Percentiles rank a stretch among this genome's conserved stretches.
phyloP scores from a whole-genome alignment of 2,113 vertebrate species.

The Erythrolamprus reginae region DNA sequence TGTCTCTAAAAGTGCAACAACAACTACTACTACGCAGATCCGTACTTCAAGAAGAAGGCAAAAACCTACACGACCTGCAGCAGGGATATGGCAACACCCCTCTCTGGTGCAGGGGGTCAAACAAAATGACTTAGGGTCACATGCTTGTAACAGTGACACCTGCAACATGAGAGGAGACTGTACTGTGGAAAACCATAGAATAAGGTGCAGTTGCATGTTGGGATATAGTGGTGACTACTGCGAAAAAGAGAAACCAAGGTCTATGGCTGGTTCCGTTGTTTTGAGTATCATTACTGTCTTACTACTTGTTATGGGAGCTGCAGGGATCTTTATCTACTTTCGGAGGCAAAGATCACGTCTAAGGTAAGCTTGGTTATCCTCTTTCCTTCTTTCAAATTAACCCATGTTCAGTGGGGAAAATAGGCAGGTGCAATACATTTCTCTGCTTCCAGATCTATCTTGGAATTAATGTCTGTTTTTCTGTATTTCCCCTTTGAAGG shows the following conservation, averaged over 20 bases:
- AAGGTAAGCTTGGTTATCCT: slow-evolving; percentile 41
- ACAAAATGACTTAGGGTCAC: slow-evolving; percentile 44
- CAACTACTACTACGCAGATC: accelerated
- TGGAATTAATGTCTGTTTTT: not conserved
- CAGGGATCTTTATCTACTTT: slow-evolving; percentile 60
- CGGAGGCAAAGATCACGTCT: slow-evolving; percentile 50
- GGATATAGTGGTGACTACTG: slow-evolving; percentile 78
- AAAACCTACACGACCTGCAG: not conserved
- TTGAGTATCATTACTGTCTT: slow-evolving; percentile 65
- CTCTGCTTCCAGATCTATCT: not conserved
- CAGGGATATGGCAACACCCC: not conserved
- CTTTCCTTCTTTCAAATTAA: not conserved
- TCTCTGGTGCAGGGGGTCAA: slow-evolving; percentile 12
- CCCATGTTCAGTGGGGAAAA: not conserved
- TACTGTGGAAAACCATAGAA: slow-evolving; percentile 47
- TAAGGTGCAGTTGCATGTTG: slow-evolving; percentile 68
- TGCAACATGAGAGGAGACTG: slow-evolving; percentile 77
- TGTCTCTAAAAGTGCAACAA: accelerated
- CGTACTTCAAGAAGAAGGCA: not conserved
- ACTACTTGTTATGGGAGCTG: slow-evolving; percentile 52
- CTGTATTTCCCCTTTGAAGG: not conserved
- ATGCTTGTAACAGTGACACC: slow-evolving; percentile 62
- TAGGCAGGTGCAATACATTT: not conserved
- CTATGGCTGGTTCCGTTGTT: slow-evolving; percentile 38
- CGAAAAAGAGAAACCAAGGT: slow-evolving; percentile 61